A percentile compares a stretch with the other conserved stretches of the same genome.
phyloP scores from a whole-genome alignment of 2,888 invertebrate species.

The Hirtodrosophila alboralis region DNA sequence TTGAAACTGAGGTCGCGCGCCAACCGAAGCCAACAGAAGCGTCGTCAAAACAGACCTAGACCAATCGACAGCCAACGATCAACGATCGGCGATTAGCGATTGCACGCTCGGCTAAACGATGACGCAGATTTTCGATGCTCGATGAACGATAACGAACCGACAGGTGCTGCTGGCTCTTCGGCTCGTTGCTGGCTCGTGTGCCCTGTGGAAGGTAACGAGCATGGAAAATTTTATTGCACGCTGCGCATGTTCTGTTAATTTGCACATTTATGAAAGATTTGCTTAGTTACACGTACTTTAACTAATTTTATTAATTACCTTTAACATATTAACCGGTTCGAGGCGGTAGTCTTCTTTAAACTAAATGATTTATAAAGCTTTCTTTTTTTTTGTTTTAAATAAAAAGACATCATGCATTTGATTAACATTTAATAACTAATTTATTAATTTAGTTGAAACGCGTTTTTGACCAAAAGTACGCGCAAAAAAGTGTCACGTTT shows the following conservation, averaged over 20 bases:
- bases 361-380: constrained; percentile 16
- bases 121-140: constrained; percentile 20
- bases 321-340: constrained; percentile 36
- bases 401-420: constrained; percentile 43
- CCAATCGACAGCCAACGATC: constrained; percentile 29
- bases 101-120: constrained; percentile 29
- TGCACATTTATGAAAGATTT: constrained; percentile 33
- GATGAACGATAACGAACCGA: constrained; percentile 18
- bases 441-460: constrained; percentile 39
- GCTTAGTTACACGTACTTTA: constrained; percentile 33
- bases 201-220: constrained; percentile 35
- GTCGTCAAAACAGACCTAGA: constrained; percentile 31
- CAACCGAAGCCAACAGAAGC: constrained; percentile 37
- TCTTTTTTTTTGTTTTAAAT: constrained; percentile 22
- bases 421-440: constrained; percentile 56
- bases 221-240: constrained; percentile 50
- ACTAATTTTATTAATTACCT: constrained; percentile 51
- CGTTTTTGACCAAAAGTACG: constrained; percentile 13
- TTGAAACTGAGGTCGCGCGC: constrained; percentile 68
- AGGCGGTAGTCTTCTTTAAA: constrained; percentile 1
- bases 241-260: constrained; percentile 57
- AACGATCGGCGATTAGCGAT: constrained; percentile 21
- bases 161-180: constrained; percentile 1
- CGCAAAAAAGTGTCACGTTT: constrained; percentile 45
- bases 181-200: background rate